Evolutionary conservation across 2,888 invertebrate genomes (phyloP), one percentile per base, ranked within the genome.

Genomic region (Harmothoe impar): DNA sequence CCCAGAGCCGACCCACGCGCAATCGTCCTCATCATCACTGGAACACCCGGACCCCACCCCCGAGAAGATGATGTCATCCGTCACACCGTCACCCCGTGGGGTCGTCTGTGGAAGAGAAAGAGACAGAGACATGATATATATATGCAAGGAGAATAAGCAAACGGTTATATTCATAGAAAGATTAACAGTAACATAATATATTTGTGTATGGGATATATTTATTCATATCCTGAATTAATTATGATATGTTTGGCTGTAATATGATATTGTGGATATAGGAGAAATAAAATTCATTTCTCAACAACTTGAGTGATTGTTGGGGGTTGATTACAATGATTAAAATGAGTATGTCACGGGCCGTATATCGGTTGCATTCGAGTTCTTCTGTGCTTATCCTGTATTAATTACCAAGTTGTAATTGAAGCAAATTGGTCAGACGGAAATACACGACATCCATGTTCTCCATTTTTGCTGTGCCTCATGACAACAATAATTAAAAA

Each of bases 11-110:
- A 94, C 91, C 7, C 98, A 98, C 77, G 98, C 98, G 95, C 98
- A 98, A 93, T 98, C 98, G 94, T 98, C 98, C 95, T 99, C 98
- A 94, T 97, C 97, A 94, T 98, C 98, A 91, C 98, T 98, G 81
- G 98, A 97, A 94, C 98, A 98, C 0, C 98, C 98, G 1, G 98
- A 98, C 52, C 98, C 89, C 78, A 62, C 88, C 0, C 98, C 98
- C 15, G 98, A 98, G 96, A 98, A 98, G 90, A 99, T 98, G 92
- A 99, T 96, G 96, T 99, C 99, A 95, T 99, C 99, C 94, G 97
- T 90, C 88, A 90, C 88, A 20, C 90, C 90, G 68, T 90, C 90
- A n/a, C 88, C 77, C 31, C 84, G 54, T 7, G 90, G 89, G 23
- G 88, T 90, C 54, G 90, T 89, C 90, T 90, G 90, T 17, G 85